These are phyloP conservation scores for Meandrina meandrites DNA, from an alignment of 92 coral and sea anemone species.

Conservation along the genomic window DNA sequence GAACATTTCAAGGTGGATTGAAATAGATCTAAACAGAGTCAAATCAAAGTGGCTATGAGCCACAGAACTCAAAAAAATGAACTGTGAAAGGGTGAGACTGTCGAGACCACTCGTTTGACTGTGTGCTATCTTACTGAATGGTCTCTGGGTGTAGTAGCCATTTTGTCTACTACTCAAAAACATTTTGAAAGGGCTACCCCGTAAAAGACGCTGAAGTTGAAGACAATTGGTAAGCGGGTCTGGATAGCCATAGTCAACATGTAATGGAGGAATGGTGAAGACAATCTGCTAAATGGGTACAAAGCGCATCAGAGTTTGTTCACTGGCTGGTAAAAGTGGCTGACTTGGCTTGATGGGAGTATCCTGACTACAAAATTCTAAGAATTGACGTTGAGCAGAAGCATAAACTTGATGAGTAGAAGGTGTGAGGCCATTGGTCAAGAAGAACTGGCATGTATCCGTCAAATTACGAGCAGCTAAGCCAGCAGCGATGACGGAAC, in stretches of 20 bases:
- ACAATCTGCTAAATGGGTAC: background rate
- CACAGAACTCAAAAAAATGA: too few species aligned
- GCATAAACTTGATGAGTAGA: background rate
- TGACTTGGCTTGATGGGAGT: background rate
- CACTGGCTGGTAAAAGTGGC: background rate
- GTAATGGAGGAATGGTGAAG: conserved; percentile 30
- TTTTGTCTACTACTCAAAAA: too few species aligned
- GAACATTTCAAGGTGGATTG: too few species aligned
- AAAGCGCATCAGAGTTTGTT: conserved; percentile 1
- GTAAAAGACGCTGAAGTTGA: background rate
- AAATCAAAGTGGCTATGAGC: too few species aligned
- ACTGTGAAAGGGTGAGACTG: too few species aligned
- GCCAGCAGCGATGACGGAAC: background rate
- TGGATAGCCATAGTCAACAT: conserved; percentile 4
- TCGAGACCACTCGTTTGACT: too few species aligned
- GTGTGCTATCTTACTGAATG: too few species aligned
- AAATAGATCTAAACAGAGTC: too few species aligned
- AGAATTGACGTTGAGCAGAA: background rate
- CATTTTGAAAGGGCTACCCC: too few species aligned
- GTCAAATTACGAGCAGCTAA: background rate
- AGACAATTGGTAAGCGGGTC: background rate
- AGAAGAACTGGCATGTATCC: background rate
- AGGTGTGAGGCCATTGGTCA: background rate
- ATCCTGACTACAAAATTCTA: background rate
- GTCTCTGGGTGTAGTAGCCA: too few species aligned